Evolutionary conservation across 2,113 vertebrate genomes (phyloP), one percentile per base, ranked within the genome.

Genomic region (Myodes glareolus): DNA sequence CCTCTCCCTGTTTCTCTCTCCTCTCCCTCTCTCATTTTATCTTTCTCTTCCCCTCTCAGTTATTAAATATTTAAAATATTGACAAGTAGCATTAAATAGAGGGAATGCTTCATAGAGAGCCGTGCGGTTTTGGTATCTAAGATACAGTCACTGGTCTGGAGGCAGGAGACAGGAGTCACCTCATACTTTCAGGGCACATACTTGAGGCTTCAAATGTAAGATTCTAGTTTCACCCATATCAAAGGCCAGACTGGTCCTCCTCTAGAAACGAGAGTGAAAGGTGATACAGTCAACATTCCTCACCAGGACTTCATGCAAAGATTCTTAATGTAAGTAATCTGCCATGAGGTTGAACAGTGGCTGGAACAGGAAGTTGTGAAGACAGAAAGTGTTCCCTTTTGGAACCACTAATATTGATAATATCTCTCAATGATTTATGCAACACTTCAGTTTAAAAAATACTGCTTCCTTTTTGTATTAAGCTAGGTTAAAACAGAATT

Each of bases 401-500:
- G 36, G 12, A 90, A 39, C 73, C 14, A 63, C 61, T 58, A 75
- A 58, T 68, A 88, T 21, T 25, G 47, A 65, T 75, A 75, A 36
- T 17, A 11, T 36, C 3, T 33, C 39, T 23, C 75, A 50, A 70
- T 9, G 14, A 2, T n/a, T 33, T 17, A 1, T 7, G 5, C 0
- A 36, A 50, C 42, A 55, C 19, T 73, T 86, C 75, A 23, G 90
- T 67, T 68, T 55, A 63, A 42, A 82, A 63, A 42, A 81, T 36
- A 55, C 70, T 52, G 21, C 72, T 94, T 88, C 70, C 0, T 52
- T 8, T 58, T 42, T 63, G 25, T 91, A 89, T 96, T 47, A 95
- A 91, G 58, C 39, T 81, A 81, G 77, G 47, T 3, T 65, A 92
- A 87, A 96, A 76, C 25, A 91, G 47, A 97, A 65, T 4, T 17